Evolutionary conservation across 1,140 invertebrate genomes (phyloP).

Genomic region (Epicauta chinensis): DNA sequence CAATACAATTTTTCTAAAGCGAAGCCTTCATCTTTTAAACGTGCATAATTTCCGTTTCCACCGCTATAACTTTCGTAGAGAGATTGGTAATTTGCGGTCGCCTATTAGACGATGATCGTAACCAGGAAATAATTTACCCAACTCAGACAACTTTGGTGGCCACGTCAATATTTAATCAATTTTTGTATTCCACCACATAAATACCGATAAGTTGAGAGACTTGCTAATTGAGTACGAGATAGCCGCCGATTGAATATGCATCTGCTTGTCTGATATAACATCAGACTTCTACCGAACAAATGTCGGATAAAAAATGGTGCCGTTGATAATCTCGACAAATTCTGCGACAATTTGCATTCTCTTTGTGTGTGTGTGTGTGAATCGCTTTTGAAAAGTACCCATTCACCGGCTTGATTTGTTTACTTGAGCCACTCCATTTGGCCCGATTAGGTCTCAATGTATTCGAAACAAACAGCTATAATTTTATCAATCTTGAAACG

Average conservation of each 20-base stretch:
- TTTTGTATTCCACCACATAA: slow-evolving; percentile 3
- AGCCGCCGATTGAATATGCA: no score
- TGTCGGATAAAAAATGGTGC: slow-evolving; percentile 26
- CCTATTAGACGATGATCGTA: no score
- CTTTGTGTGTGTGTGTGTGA: slow-evolving; percentile 25
- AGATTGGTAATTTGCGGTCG: no score
- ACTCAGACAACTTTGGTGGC: no score
- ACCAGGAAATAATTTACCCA: no score
- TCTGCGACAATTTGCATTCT: slow-evolving; percentile 41
- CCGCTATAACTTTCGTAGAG: no score
- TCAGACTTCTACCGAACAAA: slow-evolving; percentile 4
- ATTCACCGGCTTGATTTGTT: slow-evolving; percentile 35
- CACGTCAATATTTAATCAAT: no score
- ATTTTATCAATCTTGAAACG: slow-evolving; percentile 34
- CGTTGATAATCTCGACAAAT: slow-evolving; percentile 41
- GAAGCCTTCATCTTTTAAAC: no score
- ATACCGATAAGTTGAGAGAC: slow-evolving; percentile 18
- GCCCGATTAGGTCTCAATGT: slow-evolving; percentile 37
- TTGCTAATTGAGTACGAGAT: slow-evolving; percentile 25
- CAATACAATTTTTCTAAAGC: no score
- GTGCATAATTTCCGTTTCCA: no score
- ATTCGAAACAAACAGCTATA: slow-evolving; percentile 33
- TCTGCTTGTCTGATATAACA: slow-evolving; percentile 26
- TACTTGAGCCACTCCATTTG: slow-evolving; percentile 33
- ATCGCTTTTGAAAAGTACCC: no score